A percentile compares a stretch with the other conserved stretches of the same genome.
Evolutionary conservation across 2,797 vertebrate genomes (phyloP).

Genomic region (Cryptoprocta ferox): DNA sequence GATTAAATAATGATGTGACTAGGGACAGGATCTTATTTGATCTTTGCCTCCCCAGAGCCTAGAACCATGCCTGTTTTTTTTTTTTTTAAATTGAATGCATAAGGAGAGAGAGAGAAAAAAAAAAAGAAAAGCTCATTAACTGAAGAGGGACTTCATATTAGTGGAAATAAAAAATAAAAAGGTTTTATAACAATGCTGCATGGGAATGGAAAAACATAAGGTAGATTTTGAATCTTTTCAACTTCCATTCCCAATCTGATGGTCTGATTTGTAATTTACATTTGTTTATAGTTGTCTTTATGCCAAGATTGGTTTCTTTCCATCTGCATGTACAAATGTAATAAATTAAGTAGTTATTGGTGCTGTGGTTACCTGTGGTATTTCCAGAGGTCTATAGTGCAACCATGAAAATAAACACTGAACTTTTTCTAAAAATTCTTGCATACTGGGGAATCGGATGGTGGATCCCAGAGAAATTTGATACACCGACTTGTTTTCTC

Average conservation of each 20-base stretch:
- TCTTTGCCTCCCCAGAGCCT: neutral
- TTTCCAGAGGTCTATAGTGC: conserved; percentile 74
- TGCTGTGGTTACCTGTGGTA: conserved; percentile 76
- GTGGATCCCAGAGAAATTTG: conserved; percentile 21
- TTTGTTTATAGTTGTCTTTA: conserved; percentile 62
- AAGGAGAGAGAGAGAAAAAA: too few species aligned
- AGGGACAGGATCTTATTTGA: neutral
- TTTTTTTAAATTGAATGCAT: neutral
- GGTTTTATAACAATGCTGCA: conserved; percentile 9
- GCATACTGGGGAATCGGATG: conserved; percentile 36
- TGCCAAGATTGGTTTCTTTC: conserved; percentile 56
- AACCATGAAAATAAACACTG: conserved; percentile 69
- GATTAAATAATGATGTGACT: neutral
- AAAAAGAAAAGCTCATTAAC: conserved; percentile 28
- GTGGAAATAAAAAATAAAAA: conserved; percentile 37
- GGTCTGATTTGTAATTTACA: conserved; percentile 52
- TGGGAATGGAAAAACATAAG: neutral
- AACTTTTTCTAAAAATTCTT: conserved; percentile 73
- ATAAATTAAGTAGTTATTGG: conserved; percentile 72
- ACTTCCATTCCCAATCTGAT: conserved; percentile 27
- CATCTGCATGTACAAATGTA: conserved; percentile 55
- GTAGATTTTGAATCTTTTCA: conserved; percentile 39
- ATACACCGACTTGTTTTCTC: neutral
- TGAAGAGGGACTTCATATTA: conserved; percentile 17
- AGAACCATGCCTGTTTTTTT: neutral